Evolutionary conservation across 2,888 invertebrate genomes (phyloP), one percentile per base, ranked within the genome.

Genomic region (Xiphydria camelus): DNA sequence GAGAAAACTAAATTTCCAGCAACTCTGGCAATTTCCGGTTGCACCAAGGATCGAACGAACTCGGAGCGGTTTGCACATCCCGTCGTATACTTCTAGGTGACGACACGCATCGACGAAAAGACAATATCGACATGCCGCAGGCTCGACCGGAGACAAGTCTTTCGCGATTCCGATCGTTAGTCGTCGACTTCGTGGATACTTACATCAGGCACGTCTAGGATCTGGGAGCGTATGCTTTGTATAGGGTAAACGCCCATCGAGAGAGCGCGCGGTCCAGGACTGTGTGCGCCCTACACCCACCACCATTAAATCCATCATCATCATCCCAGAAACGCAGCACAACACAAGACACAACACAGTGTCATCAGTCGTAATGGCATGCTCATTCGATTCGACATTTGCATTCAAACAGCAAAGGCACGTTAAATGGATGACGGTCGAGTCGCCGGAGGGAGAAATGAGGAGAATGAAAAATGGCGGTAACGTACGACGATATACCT

Each of bases 171-270:
- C n/a, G n/a, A n/a, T n/a, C n/a, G n/a, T 43, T 38, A 31, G 15
- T 31, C 37, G 17, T 38, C 37, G 25, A 31, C 44, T 12, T n/a
- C n/a, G n/a, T 39, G 29, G 51, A 55, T 80, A 88, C 92, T 93
- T 91, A 93, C 93, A 84, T 91, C 89, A 78, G 89, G 85, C 79
- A 86, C 87, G 80, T 86, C 86, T 78, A 90, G 85, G 78, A 92
- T 89, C 82, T 85, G 85, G 77, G 92, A 92, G 81, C 87, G 86
- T 81, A 93, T 82, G 80, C 86, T 86, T 82, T 91, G 89, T 78
- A 91, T 88, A 76, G 91, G 92, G 81, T 87, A 93, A 77, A 89
- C 85, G 73, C 93, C 93, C 89, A 91, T 89, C 69, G 91, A 89
- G 69, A 90, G 86, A 77, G 88, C 88, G 78, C 92, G 88, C 78